Evolutionary conservation across 2,113 vertebrate species (phyloP).

Genomic region (Tachuris rubrigastra): DNA sequence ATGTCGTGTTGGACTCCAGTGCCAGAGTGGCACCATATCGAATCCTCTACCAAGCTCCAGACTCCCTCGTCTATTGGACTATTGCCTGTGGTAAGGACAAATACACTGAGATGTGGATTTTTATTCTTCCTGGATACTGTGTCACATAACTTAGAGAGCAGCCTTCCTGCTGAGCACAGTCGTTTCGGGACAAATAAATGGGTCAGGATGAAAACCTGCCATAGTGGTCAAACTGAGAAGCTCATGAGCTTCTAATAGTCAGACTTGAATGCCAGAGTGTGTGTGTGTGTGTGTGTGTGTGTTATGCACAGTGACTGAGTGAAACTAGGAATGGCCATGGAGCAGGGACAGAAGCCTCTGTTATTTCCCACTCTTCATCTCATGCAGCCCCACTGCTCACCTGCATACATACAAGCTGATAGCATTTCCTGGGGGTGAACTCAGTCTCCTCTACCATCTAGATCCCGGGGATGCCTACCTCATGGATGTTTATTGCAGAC

Average conservation of each 20-base stretch:
- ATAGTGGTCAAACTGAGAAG: neutral
- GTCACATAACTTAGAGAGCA: neutral
- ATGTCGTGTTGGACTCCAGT: slow-evolving; percentile 96
- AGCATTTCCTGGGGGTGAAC: neutral
- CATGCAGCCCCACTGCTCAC: neutral
- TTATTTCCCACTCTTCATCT: neutral
- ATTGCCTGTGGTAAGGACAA: slow-evolving; percentile 92
- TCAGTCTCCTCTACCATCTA: neutral
- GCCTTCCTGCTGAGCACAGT: neutral
- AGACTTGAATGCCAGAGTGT: neutral
- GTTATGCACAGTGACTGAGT: neutral
- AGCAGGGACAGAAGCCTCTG: neutral
- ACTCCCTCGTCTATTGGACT: slow-evolving; percentile 92
- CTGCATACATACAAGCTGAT: neutral
- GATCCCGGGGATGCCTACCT: neutral
- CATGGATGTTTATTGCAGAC: neutral
- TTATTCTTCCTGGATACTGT: neutral
- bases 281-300: rapidly evolving
- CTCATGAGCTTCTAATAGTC: neutral
- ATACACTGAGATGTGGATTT: neutral
- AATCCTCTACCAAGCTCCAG: slow-evolving; percentile 96
- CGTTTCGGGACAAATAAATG: neutral
- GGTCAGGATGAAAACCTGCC: neutral
- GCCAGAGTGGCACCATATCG: slow-evolving; percentile 93
- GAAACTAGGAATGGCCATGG: neutral